phyloP scores from a whole-genome alignment of 2,888 invertebrate species.

The Epinotia brunnichana region DNA sequence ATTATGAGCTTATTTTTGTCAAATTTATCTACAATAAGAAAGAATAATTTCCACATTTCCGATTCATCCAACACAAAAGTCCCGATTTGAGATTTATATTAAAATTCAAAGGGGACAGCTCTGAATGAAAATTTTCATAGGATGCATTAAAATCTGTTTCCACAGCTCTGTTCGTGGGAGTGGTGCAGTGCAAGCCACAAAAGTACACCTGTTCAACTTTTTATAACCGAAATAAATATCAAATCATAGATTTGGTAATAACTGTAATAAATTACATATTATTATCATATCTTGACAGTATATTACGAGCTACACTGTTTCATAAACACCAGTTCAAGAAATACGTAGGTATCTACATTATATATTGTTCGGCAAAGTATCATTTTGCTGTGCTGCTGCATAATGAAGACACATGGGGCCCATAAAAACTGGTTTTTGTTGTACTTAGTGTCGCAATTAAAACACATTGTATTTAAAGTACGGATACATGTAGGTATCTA shows the following conservation, averaged over 20 bases:
- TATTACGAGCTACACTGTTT: background rate
- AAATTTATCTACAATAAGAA: background rate
- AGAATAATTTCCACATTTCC: constrained; percentile 69
- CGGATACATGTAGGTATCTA: too few relatives aligned
- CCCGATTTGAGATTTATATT: constrained; percentile 78
- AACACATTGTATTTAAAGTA: too few relatives aligned
- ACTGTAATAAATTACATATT: too few relatives aligned
- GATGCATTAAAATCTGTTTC: constrained; percentile 83
- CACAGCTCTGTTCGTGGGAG: constrained; percentile 64
- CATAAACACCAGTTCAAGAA: background rate
- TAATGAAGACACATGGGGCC: too few relatives aligned
- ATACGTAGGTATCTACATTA: too few relatives aligned
- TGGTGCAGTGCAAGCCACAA: constrained; percentile 51
- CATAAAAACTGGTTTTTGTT: too few relatives aligned
- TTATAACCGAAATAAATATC: too few relatives aligned
- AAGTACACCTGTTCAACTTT: background rate
- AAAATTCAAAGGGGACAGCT: constrained; percentile 79
- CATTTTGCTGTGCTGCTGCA: background rate
- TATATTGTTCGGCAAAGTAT: too few relatives aligned
- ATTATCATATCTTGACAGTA: too few relatives aligned
- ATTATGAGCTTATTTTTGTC: background rate
- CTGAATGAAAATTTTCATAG: constrained; percentile 82
- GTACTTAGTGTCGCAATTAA: too few relatives aligned
- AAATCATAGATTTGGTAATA: too few relatives aligned
- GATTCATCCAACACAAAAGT: constrained; percentile 76